Base-by-base conservation (phyloP, 2,113 vertebrate species). In the Sinocyclocheilus maitianheensis region DNA sequence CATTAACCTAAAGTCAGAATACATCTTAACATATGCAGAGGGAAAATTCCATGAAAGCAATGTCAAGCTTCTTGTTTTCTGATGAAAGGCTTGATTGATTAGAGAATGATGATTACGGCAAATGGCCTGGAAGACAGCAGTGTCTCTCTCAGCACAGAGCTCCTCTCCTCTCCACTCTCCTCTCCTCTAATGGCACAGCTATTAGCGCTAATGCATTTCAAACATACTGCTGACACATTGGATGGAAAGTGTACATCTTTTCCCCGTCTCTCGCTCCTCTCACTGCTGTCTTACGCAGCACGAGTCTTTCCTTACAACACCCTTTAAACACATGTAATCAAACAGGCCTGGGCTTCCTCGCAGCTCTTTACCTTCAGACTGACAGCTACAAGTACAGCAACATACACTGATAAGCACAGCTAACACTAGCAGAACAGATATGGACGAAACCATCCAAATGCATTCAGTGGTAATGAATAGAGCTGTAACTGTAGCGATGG, bases 121-220 rank as follows among this genome's bases (percentile, higher is more conserved):
- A 96, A 95, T 95, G 94, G 95, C 94, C 94, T 95, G 93, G 91
- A 95, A 96, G 95, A 94, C 89, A 75, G 91, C 60, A 53, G 84
- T 71, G 89, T 89, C 13, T 10, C 88, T 84, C 80, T 89, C 87
- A 92, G 90, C 95, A 95, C 93, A 93, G 94, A 88, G 93, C 93
- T 93, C 48, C 48, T 51, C 48, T 51, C 90, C 93, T 94, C 93
- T 91, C 91, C 92, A 83, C 91, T 51, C 90, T 92, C 94, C 93
- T 90, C 91, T 92, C 88, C 92, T 92, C 94, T 97, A 96, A 97
- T 95, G 96, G 96, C 92, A 94, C 94, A 92, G 94, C 96, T 96
- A 96, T 97, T 96, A 97, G 96, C 92, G 89, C 95, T 96, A 97
- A 96, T 95, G 97, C 96, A 95, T 96, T 91, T 91, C 95, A 95